Evolutionary conservation across 1,140 invertebrate species (phyloP).

Genomic region (Liolophura sinensis): DNA sequence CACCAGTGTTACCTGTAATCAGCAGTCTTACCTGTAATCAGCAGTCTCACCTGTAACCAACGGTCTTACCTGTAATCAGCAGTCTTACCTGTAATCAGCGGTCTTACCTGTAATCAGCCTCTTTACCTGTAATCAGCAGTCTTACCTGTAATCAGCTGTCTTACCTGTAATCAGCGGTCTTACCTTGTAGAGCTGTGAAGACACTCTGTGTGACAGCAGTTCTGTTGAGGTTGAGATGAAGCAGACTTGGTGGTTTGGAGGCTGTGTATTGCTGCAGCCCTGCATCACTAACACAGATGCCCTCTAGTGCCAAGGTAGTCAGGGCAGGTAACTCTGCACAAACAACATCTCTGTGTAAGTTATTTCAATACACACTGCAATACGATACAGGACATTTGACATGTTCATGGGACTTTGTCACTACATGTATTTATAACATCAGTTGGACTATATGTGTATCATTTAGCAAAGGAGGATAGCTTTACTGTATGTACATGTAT

Average conservation of each 20-base stretch:
- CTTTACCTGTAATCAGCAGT: no score
- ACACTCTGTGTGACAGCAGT: constrained; percentile 42
- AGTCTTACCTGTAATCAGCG: no score
- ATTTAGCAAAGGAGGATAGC: no score
- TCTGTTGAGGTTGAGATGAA: constrained; percentile 40
- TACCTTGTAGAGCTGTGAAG: constrained; percentile 33
- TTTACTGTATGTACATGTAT: no score
- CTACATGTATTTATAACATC: no score
- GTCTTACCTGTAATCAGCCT: no score
- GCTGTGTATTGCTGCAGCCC: constrained; percentile 35
- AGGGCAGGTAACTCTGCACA: constrained; percentile 38
- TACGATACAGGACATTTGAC: neutral
- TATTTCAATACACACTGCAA: constrained; percentile 2
- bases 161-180: constrained; percentile 15
- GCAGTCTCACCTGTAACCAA: no score
- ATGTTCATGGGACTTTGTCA: no score
- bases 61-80: no score
- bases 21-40: no score
- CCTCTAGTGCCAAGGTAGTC: constrained; percentile 35
- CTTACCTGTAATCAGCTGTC: neutral
- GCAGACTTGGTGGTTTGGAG: constrained; percentile 20
- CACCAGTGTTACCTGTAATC: no score
- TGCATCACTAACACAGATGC: constrained; percentile 40
- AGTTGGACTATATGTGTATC: no score
- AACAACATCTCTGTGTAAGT: neutral